Evolutionary conservation across 2,113 vertebrate species (phyloP).

Genomic region (Hemichromis elongatus): DNA sequence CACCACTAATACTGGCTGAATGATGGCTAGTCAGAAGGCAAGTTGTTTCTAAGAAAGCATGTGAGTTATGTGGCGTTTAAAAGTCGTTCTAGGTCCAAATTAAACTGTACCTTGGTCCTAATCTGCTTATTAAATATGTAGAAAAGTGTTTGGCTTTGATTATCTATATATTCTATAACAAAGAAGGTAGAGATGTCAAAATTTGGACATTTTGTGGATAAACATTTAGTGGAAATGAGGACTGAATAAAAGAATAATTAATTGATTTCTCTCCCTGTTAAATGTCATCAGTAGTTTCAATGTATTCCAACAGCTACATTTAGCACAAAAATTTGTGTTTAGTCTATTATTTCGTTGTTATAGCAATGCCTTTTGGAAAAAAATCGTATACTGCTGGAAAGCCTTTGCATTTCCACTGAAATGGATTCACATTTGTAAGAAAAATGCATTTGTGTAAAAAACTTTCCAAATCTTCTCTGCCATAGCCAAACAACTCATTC

Average conservation of each 20-base stretch:
- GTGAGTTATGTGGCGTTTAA: background rate
- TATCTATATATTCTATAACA: background rate
- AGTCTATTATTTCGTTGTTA: background rate
- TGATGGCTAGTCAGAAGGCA: background rate
- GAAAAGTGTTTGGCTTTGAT: background rate
- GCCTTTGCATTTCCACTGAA: background rate
- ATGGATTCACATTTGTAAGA: background rate
- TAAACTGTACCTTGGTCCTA: background rate
- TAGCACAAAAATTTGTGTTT: background rate
- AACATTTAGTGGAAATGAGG: background rate
- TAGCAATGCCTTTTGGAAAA: background rate
- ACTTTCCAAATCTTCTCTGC: background rate
- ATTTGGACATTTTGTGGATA: background rate
- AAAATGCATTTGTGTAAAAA: background rate
- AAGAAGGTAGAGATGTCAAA: background rate
- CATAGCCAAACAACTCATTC: background rate
- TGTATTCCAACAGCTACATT: background rate
- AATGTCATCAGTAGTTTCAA: background rate
- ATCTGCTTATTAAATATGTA: background rate
- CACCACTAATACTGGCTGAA: background rate
- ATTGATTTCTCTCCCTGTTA: background rate
- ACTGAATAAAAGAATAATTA: background rate
- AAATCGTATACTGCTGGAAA: background rate
- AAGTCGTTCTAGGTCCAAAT: background rate
- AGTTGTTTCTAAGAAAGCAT: background rate